Base-by-base conservation (phyloP, 2,888 invertebrate genomes). In the Drosophila greeni region DNA sequence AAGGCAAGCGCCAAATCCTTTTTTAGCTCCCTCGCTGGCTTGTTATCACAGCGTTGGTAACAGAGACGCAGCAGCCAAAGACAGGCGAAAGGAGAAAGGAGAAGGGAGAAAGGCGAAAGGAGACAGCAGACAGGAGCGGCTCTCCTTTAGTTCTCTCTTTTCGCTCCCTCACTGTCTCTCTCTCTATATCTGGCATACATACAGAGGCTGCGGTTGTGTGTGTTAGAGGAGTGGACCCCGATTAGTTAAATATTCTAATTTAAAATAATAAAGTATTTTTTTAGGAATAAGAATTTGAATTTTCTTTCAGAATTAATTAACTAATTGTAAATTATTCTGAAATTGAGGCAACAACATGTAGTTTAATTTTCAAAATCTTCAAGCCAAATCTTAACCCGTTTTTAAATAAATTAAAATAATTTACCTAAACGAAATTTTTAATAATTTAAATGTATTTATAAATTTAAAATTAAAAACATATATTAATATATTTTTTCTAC, bases 61-160 rank as follows among this genome's bases (percentile, higher is more conserved):
- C 77, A 78, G 81, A 74, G 70, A 69, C 77, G 65, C 77, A 78
- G 77, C 77, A 77, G 69, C 77, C 70, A 62, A 67, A 49, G 66
- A 58, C 57, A 66, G 66, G 51, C 65, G 48, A 49, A 33, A 20
- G 40, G 29, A 40, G 12, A 20, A 20, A 31, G 39, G 20, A 34
- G n/a, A 20, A 39, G 8, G 42, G 42, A 9, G n/a, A 24, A 23
- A 42, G 43, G 16, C n/a, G 29, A 29, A 7, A 45, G 43, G 12
- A 43, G 26, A 9, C 43, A 18, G 45, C 45, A 45, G 45, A 47
- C 45, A 47, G 45, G 45, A 47, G 56, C 33, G 26, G 43, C 43
- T 59, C 36, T 24, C 20, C 20, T n/a, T 31, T 26, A 31, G 57
- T 42, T 40, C 57, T 58, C 53, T 43, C 66, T 52, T 26, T 18